Evolutionary conservation across 1,140 invertebrate genomes (phyloP).

Genomic region (Himalopsyche phryganea): DNA sequence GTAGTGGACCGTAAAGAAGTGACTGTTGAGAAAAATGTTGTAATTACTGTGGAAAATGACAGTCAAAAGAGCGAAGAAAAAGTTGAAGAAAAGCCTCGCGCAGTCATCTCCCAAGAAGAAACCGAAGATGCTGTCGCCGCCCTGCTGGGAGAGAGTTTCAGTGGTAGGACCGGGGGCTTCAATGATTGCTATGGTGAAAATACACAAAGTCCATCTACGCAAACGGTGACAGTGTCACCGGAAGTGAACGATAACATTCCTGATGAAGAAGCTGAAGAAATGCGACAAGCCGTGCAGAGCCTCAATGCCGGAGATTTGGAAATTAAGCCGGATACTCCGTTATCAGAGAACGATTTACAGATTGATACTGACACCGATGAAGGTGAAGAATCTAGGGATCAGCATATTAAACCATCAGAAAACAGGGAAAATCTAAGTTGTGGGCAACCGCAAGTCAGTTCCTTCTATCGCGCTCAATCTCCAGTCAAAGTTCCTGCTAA

Average conservation of each 20-base stretch:
- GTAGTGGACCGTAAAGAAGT: conserved; percentile 36
- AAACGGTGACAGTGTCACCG: conserved; percentile 44
- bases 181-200: conserved; percentile 51
- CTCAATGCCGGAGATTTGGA: conserved; percentile 69
- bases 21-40: conserved; percentile 32
- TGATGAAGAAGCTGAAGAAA: conserved; percentile 71
- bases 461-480: not conserved
- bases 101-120: conserved; percentile 86
- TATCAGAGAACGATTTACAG: conserved; percentile 78
- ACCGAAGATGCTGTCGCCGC: conserved; percentile 89
- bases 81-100: conserved; percentile 71
- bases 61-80: conserved; percentile 51
- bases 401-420: conserved; percentile 36
- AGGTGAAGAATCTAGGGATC: conserved; percentile 45
- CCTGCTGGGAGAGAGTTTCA: conserved; percentile 78
- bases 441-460: not conserved
- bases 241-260: conserved; percentile 53
- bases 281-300: conserved; percentile 73
- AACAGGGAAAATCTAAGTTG: not conserved
- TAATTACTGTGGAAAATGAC: conserved; percentile 34
- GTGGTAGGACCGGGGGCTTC: conserved; percentile 52
- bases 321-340: conserved; percentile 77
- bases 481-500: too few species aligned
- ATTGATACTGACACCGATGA: conserved; percentile 86
- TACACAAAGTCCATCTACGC: conserved; percentile 39